Percentiles rank a stretch among this genome's conserved stretches.
Evolutionary conservation across 2,888 invertebrate species (phyloP).

Genomic region (Abrostola triplasia): DNA sequence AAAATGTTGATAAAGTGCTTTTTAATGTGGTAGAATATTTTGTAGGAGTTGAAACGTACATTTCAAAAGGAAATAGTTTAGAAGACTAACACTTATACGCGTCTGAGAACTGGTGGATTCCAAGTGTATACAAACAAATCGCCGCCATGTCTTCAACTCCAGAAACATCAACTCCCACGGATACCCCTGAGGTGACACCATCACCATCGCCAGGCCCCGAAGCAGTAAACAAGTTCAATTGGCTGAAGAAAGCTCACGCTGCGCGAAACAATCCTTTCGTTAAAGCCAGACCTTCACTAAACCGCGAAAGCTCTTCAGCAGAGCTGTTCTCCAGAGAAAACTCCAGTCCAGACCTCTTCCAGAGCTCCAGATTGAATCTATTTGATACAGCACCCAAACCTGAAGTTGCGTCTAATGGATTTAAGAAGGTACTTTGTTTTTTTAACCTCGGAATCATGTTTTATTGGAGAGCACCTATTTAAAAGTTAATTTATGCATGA

Average conservation of each 20-base stretch:
- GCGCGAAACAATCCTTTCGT: constrained; percentile 80
- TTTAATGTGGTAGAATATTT: constrained; percentile 13
- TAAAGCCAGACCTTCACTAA: constrained; percentile 76
- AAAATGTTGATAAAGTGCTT: constrained; percentile 19
- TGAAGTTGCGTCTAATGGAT: constrained; percentile 67
- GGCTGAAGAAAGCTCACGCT: constrained; percentile 73
- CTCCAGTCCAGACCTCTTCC: constrained; percentile 81
- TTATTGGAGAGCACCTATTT: no score
- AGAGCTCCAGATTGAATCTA: constrained; percentile 80
- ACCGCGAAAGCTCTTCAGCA: constrained; percentile 79
- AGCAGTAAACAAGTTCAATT: constrained; percentile 76
- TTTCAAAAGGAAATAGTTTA: no score
- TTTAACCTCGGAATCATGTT: neutral
- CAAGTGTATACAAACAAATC: no score
- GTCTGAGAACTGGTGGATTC: neutral
- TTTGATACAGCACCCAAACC: constrained; percentile 83
- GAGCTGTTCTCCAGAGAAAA: constrained; percentile 81
- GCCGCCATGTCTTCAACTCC: constrained; percentile 42
- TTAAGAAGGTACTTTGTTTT: constrained; percentile 69
- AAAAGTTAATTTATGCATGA: no score
- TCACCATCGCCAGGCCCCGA: constrained; percentile 70
- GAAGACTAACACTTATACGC: no score
- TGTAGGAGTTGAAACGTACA: neutral
- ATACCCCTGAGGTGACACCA: constrained; percentile 70
- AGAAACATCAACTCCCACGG: constrained; percentile 64